Conservation (phyloP, 2,888 invertebrate genomes). For the Oscheius sp. region DNA sequence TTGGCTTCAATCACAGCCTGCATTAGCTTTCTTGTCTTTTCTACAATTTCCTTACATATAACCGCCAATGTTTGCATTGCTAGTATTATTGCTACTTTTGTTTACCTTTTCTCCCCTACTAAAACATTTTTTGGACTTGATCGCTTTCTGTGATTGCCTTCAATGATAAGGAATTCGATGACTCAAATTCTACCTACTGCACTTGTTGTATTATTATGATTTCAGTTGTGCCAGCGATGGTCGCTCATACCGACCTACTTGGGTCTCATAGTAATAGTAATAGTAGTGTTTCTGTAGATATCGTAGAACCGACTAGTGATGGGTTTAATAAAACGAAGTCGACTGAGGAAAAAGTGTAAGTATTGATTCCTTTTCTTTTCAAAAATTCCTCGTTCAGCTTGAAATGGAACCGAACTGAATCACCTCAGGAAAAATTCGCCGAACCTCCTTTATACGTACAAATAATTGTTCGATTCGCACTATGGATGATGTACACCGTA, state of each 20-base stretch:
- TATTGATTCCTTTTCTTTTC: background rate
- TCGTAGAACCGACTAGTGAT: background rate
- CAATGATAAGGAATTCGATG: background rate
- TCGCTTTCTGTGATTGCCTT: background rate
- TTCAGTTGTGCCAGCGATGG: background rate
- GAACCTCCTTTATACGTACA: slow-evolving; percentile 38
- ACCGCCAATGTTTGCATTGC: background rate
- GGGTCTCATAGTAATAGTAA: slow-evolving; percentile 17
- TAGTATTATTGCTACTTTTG: slow-evolving; percentile 10
- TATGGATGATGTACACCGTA: slow-evolving; percentile 46
- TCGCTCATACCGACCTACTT: slow-evolving; percentile 17
- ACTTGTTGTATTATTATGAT: background rate
- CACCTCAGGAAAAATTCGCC: background rate
- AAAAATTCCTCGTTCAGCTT: background rate
- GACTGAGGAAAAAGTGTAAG: background rate
- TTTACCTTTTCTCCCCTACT: background rate
- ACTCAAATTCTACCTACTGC: too few species aligned
- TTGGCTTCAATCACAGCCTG: slow-evolving; percentile 12
- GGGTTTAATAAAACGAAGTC: background rate
- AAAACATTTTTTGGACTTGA: background rate
- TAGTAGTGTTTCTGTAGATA: background rate
- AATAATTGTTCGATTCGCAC: slow-evolving; percentile 44
- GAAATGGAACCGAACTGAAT: slow-evolving; percentile 19
- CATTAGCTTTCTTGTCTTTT: background rate
- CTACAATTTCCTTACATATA: background rate